A percentile compares a stretch with the other conserved stretches of the same genome.
phyloP scores from a whole-genome alignment of 2,888 invertebrate species.

The Drosophila cognata region DNA sequence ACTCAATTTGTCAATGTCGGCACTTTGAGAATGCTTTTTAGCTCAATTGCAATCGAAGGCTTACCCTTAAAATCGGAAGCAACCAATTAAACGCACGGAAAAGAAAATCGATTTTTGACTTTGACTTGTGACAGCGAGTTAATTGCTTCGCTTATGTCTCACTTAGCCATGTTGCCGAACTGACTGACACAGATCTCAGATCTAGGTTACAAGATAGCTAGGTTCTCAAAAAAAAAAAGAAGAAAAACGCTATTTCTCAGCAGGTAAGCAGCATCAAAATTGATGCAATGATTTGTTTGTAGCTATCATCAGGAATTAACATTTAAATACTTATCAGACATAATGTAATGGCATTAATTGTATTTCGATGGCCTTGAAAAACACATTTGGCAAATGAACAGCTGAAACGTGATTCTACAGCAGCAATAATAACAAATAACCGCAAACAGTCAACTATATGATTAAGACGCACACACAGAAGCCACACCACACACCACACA shows the following conservation, averaged over 20 bases:
- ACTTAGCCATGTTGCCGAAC: not conserved
- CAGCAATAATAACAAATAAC: slow-evolving; percentile 17
- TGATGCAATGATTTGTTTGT: not conserved
- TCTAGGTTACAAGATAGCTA: not conserved
- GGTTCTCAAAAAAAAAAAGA: not conserved
- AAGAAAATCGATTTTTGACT: slow-evolving; percentile 20
- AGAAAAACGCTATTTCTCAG: too few species aligned
- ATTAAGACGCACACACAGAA: slow-evolving; percentile 21
- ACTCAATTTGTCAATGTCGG: not conserved
- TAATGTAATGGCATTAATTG: slow-evolving; percentile 21
- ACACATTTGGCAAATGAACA: slow-evolving; percentile 30
- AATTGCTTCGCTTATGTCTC: slow-evolving; percentile 8
- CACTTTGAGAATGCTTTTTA: not conserved
- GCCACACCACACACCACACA: not conserved
- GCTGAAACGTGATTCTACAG: slow-evolving; percentile 23
- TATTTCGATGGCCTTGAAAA: slow-evolving; percentile 13
- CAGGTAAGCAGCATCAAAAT: not conserved
- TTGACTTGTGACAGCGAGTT: not conserved
- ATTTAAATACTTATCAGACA: not conserved
- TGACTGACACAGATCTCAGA: not conserved
- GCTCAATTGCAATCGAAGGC: not conserved
- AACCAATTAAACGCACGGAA: slow-evolving; percentile 4
- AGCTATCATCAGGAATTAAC: not conserved
- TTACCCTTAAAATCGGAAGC: not conserved
- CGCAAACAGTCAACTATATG: slow-evolving; percentile 20